A percentile compares a stretch with the other conserved stretches of the same genome.
Evolutionary conservation across 1,140 invertebrate genomes (phyloP).

Genomic region (Drosophila sproati): DNA sequence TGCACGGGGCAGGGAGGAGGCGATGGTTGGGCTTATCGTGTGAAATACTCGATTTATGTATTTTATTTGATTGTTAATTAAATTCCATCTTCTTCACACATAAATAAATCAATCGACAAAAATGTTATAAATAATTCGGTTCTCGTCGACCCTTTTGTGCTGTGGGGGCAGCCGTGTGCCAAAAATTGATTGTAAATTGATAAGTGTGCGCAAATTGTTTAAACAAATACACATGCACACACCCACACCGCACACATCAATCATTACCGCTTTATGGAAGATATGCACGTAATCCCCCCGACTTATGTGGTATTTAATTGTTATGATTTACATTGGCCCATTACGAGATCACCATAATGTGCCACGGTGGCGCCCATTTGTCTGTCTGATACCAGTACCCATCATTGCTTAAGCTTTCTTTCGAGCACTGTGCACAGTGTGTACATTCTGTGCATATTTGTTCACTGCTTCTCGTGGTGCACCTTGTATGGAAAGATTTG

Average conservation of each 20-base stretch:
- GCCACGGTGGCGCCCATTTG: conserved; percentile 26
- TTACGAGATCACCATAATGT: conserved; percentile 46
- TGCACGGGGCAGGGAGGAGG: background rate
- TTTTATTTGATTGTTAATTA: conserved; percentile 67
- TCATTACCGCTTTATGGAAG: conserved; percentile 33
- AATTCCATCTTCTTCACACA: conserved; percentile 36
- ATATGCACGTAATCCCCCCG: conserved; percentile 25
- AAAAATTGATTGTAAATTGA: conserved; percentile 79
- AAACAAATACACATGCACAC: conserved; percentile 42
- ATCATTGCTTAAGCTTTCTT: background rate
- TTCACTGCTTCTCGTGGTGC: conserved; percentile 8
- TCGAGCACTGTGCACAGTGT: conserved; percentile 14
- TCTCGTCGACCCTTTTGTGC: conserved; percentile 49
- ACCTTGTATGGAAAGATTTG: conserved; percentile 32
- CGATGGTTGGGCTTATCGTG: conserved; percentile 49
- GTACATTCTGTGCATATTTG: background rate
- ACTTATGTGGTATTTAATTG: conserved; percentile 35
- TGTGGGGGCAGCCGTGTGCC: conserved; percentile 39
- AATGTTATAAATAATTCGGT: conserved; percentile 73
- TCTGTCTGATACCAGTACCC: conserved; percentile 8
- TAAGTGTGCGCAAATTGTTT: conserved; percentile 73
- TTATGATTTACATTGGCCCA: conserved; percentile 47
- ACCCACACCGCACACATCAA: conserved; percentile 29
- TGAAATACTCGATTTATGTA: conserved; percentile 38
- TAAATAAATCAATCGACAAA: conserved; percentile 67